Percentiles rank a stretch among this genome's conserved stretches.
These are phyloP conservation scores for Dasypolia templi DNA, from an alignment of 2,888 invertebrate genomes.

Conservation along the genomic window DNA sequence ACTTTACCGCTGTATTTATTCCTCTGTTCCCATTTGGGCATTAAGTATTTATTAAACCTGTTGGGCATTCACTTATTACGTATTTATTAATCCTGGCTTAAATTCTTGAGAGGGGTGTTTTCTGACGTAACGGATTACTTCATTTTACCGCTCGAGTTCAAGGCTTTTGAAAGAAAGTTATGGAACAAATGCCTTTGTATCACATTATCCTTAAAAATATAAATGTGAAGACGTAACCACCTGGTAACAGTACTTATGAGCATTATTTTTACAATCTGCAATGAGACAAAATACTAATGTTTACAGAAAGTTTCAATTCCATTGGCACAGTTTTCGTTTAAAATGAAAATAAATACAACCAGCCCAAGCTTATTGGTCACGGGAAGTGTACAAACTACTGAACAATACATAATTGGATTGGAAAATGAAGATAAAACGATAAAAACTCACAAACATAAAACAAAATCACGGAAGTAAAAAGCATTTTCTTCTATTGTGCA, in stretches of 20 bases:
- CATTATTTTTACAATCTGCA: neutral
- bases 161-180: constrained; percentile 18
- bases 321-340: constrained; percentile 9
- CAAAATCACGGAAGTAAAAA: constrained; percentile 63
- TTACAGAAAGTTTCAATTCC: constrained; percentile 19
- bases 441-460: constrained; percentile 47
- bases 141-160: constrained; percentile 26
- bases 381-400: constrained; percentile 28
- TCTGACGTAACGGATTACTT: constrained; percentile 42
- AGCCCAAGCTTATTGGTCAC: constrained; percentile 9
- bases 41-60: constrained; percentile 53
- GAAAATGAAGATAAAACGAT: constrained; percentile 34
- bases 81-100: constrained; percentile 50
- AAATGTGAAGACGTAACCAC: neutral
- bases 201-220: neutral
- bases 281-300: constrained; percentile 3
- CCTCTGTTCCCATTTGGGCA: constrained; percentile 48
- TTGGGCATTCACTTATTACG: constrained; percentile 48
- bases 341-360: constrained; percentile 23
- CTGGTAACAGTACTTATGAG: neutral
- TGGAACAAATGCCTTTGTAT: constrained; percentile 4
- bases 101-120: constrained; percentile 16
- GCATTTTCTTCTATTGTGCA: constrained; percentile 57
- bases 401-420: constrained; percentile 48
- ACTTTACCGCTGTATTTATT: constrained; percentile 43